These are phyloP conservation scores for Laterallus jamaicensis DNA, from an alignment of 2,113 vertebrate species.

Conservation along the genomic window DNA sequence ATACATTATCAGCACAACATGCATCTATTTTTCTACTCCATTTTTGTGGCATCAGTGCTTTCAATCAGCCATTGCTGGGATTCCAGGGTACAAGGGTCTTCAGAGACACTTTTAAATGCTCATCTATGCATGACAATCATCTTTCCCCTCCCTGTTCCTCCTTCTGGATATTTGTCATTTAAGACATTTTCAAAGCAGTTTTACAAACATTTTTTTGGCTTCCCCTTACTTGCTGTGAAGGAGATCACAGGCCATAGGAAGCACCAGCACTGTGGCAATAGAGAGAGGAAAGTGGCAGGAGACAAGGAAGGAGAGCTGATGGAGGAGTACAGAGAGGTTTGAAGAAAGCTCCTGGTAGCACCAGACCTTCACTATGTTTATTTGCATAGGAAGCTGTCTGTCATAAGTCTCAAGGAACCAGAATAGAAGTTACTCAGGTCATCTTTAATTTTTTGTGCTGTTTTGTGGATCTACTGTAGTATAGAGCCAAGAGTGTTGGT, in stretches of 20 bases:
- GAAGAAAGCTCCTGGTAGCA: background rate
- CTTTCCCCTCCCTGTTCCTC: background rate
- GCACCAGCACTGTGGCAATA: background rate
- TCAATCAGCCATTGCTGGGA: constrained; percentile 49
- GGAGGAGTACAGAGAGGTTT: background rate
- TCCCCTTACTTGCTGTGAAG: background rate
- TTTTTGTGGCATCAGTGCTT: constrained; percentile 64
- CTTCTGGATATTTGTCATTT: constrained; percentile 41
- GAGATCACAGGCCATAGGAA: background rate
- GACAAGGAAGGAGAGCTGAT: background rate
- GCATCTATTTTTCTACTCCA: constrained; percentile 24
- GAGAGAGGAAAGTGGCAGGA: background rate
- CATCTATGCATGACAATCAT: background rate
- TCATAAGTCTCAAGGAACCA: background rate
- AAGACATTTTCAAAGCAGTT: constrained; percentile 3
- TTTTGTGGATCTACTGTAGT: background rate
- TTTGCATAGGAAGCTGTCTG: background rate
- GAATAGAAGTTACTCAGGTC: background rate
- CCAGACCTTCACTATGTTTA: background rate
- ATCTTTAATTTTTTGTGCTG: background rate
- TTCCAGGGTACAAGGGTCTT: constrained; percentile 16
- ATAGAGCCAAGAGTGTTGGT: accelerated
- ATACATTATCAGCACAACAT: background rate
- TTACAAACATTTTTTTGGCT: background rate
- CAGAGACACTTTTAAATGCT: constrained; percentile 44